Conservation (phyloP, 92 coral and sea anemone genomes). For the Heliopora coerulea region DNA sequence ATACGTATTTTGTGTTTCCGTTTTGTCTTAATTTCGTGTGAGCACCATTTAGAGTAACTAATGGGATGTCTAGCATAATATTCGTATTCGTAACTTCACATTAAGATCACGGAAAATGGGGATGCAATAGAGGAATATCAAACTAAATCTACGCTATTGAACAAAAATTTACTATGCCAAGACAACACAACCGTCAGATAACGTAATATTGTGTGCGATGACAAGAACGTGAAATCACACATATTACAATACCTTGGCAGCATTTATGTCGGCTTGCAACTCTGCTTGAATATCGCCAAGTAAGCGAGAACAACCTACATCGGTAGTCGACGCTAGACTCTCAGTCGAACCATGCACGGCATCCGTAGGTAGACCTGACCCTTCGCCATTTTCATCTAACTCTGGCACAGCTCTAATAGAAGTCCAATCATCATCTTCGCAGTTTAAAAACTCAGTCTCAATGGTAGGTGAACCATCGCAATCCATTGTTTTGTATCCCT, state of each 20-base stretch:
- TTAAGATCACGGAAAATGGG: too few species aligned
- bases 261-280: conserved; percentile 27
- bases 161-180: too few species aligned
- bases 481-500: not conserved
- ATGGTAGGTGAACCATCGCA: not conserved
- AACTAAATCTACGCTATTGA: too few species aligned
- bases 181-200: too few species aligned
- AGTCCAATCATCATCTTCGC: conserved; percentile 11
- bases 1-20: too few species aligned
- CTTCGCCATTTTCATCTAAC: not conserved
- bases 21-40: too few species aligned
- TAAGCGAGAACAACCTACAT: conserved; percentile 26
- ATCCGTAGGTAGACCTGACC: not conserved
- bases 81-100: too few species aligned
- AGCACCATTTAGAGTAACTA: too few species aligned
- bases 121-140: too few species aligned
- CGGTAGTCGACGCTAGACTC: conserved; percentile 23
- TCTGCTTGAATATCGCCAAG: conserved; percentile 36
- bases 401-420: not conserved
- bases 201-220: too few species aligned
- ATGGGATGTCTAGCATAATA: too few species aligned
- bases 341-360: conserved; percentile 8
- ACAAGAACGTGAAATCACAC: not conserved
- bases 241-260: conserved; percentile 37
- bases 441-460: not conserved